phyloP scores from a whole-genome alignment of 2,888 invertebrate species.

The Mycalesis mineus region DNA sequence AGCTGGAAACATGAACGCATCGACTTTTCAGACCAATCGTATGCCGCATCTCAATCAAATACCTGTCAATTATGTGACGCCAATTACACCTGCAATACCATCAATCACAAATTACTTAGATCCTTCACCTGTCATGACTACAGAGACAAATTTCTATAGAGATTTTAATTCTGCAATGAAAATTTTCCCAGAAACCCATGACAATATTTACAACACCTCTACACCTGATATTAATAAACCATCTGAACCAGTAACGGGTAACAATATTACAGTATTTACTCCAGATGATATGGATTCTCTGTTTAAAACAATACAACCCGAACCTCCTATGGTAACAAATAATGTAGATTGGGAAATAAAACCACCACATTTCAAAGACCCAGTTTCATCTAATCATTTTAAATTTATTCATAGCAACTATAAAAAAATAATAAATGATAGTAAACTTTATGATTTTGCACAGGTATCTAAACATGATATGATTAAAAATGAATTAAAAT shows the following conservation, averaged over 20 bases:
- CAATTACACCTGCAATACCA: conserved; percentile 39
- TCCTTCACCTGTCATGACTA: conserved; percentile 41
- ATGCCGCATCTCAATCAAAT: conserved; percentile 42
- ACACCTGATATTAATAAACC: conserved; percentile 13
- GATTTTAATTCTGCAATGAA: conserved; percentile 47
- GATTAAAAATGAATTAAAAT: conserved; percentile 22
- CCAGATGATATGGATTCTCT: conserved; percentile 42
- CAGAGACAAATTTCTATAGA: conserved; percentile 48
- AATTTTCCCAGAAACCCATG: conserved; percentile 42
- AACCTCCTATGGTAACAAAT: conserved; percentile 33
- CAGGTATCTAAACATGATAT: conserved; percentile 25
- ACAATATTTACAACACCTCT: conserved; percentile 42
- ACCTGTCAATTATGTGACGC: conserved; percentile 52
- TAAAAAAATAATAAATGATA: conserved; percentile 36
- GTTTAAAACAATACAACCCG: conserved; percentile 45
- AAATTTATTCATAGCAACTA: conserved; percentile 13
- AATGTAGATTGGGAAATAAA: conserved; percentile 31
- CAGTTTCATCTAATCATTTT: conserved; percentile 8
- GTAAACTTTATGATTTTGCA: conserved; percentile 37
- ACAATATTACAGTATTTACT: conserved; percentile 52
- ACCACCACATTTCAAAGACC: conserved; percentile 2
- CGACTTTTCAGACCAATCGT: conserved; percentile 42
- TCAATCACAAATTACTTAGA: conserved; percentile 40
- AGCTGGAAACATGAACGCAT: conserved; percentile 53
- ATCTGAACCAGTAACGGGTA: conserved; percentile 24